Percentiles rank a stretch among this genome's conserved stretches.
Conservation (phyloP, 2,113 vertebrate genomes). For the Nerophis lumbriciformis region DNA sequence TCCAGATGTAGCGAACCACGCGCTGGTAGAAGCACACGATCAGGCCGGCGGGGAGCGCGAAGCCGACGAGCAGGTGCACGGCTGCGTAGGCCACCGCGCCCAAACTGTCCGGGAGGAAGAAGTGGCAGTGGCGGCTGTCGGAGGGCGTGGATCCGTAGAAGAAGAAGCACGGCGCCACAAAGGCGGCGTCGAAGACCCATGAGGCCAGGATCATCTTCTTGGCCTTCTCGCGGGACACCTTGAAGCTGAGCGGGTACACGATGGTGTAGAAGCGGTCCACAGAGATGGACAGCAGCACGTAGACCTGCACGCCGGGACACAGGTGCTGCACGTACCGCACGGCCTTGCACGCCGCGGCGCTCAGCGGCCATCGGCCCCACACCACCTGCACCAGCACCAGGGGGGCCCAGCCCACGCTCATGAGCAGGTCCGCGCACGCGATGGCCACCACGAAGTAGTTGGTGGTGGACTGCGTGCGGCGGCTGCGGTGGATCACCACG, state of each 20-base stretch:
- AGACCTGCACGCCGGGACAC: constrained; percentile 82
- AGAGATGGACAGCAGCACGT: constrained; percentile 85
- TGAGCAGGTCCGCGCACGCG: constrained; percentile 86
- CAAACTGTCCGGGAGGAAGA: constrained; percentile 81
- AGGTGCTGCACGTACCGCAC: constrained; percentile 84
- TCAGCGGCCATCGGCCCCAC: constrained; percentile 76
- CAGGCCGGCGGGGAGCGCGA: constrained; percentile 75
- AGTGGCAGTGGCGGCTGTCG: constrained; percentile 72
- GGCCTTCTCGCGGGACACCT: constrained; percentile 89
- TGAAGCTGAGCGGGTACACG: constrained; percentile 89
- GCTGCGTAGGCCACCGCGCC: constrained; percentile 71
- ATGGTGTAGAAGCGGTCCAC: constrained; percentile 91
- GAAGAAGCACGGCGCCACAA: constrained; percentile 78
- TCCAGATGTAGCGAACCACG: constrained; percentile 92
- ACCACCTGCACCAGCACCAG: constrained; percentile 81
- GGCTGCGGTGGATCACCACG: constrained; percentile 87
- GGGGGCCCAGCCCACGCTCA: constrained; percentile 75
- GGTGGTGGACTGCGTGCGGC: constrained; percentile 87
- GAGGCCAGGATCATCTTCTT: constrained; percentile 89
- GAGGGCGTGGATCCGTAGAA: constrained; percentile 70
- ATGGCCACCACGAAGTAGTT: constrained; percentile 94
- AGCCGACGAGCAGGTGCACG: constrained; percentile 75
- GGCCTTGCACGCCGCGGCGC: constrained; percentile 70
- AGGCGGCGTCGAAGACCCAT: constrained; percentile 76
- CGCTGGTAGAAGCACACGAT: constrained; percentile 85